phyloP scores from a whole-genome alignment of 2,797 vertebrate species.

The Fundulus diaphanus region DNA sequence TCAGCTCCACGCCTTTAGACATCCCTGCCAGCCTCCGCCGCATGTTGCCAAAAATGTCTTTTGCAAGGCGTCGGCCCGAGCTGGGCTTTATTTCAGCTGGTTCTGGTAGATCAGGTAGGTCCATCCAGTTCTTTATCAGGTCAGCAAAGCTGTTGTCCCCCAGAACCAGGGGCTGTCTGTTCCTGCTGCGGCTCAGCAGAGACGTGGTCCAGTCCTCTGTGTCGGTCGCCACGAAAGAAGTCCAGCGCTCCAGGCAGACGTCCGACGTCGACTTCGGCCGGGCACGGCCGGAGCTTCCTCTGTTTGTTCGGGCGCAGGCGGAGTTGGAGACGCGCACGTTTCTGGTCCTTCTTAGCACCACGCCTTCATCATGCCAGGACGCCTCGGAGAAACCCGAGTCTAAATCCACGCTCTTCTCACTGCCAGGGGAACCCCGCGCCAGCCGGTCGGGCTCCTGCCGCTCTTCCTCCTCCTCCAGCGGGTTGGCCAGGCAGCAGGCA shows the following conservation, averaged over 20 bases:
- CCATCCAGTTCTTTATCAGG: constrained; percentile 99
- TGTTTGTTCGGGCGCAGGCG: constrained; percentile 83
- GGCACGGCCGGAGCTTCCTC: constrained; percentile 63
- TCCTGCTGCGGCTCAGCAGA: constrained; percentile 91
- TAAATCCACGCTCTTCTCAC: constrained; percentile 90
- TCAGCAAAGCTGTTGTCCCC: constrained; percentile 99
- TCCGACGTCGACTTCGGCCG: constrained; percentile 96
- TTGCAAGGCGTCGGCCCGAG: constrained; percentile 84
- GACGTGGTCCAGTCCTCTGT: constrained; percentile 92
- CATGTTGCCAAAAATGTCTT: constrained; percentile 92
- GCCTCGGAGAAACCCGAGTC: constrained; percentile 96
- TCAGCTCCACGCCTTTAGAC: constrained; percentile 80
- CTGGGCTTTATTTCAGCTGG: constrained; percentile 71
- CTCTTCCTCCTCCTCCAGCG: constrained; percentile 81
- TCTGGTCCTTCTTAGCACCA: constrained; percentile 81
- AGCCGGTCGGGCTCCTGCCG: constrained; percentile 66
- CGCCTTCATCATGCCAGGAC: constrained; percentile 91
- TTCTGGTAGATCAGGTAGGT: constrained; percentile 90
- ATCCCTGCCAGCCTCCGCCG: constrained; percentile 87
- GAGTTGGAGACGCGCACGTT: constrained; percentile 85
- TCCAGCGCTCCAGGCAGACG: constrained; percentile 93
- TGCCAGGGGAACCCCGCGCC: constrained; percentile 80
- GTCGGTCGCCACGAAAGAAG: constrained; percentile 83
- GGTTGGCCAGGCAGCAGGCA: constrained; percentile 87
- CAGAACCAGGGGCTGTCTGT: constrained; percentile 92